These are phyloP conservation scores for Aptenodytes patagonicus DNA, from an alignment of 2,113 vertebrate species.

Conservation along the genomic window DNA sequence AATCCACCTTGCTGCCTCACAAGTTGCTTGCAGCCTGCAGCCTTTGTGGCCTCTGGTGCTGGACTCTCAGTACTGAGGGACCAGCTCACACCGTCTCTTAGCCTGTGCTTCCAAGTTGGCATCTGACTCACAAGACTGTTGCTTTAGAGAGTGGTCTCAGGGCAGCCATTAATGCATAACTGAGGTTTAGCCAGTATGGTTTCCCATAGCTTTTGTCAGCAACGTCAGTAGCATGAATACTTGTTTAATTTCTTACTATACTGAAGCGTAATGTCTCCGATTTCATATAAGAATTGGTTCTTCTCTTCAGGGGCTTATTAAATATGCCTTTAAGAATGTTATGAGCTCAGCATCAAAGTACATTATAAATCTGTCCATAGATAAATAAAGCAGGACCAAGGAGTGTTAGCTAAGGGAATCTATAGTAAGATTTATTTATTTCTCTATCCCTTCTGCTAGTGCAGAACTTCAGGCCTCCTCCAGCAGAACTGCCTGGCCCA, in stretches of 20 bases:
- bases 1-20: neutral
- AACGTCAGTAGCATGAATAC: neutral
- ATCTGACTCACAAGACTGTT: neutral
- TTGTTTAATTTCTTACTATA: neutral
- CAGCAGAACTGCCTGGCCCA: neutral
- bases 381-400: neutral
- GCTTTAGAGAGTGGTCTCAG: neutral
- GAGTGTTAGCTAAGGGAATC: neutral
- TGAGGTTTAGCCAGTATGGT: neutral
- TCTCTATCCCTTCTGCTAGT: neutral
- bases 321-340: neutral
- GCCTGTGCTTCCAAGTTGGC: neutral
- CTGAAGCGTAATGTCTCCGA: neutral
- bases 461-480: neutral
- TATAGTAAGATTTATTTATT: neutral
- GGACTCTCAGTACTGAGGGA: neutral
- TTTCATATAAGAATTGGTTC: neutral
- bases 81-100: neutral
- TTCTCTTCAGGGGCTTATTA: neutral
- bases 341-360: constrained; percentile 8
- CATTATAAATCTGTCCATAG: neutral
- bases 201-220: neutral
- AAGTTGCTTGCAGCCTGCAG: neutral
- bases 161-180: neutral
- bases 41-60: neutral